Conservation (phyloP, 1,140 invertebrate species). For the Argopecten irradians region DNA sequence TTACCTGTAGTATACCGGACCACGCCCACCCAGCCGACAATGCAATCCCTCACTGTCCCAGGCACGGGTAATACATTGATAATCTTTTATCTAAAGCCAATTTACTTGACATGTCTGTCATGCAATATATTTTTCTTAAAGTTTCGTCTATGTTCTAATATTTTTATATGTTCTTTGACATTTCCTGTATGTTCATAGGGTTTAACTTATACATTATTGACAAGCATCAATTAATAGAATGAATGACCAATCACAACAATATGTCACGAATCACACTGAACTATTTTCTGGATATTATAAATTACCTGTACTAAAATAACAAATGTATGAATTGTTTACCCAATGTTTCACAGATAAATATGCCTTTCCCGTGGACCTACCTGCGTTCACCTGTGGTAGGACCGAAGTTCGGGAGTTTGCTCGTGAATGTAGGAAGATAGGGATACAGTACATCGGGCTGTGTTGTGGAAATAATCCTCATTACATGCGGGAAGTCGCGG, state of each 20-base stretch:
- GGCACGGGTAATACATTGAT: constrained; percentile 57
- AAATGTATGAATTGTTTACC: background rate
- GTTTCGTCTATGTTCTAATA: no score
- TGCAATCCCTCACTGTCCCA: constrained; percentile 56
- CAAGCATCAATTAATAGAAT: background rate
- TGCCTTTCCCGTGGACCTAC: constrained; percentile 58
- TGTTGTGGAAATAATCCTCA: constrained; percentile 70
- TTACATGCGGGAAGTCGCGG: constrained; percentile 64
- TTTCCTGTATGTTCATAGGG: no score
- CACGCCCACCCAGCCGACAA: constrained; percentile 42
- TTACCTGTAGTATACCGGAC: constrained; percentile 62
- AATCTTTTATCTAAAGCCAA: no score
- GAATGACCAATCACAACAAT: background rate
- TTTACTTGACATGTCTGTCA: no score
- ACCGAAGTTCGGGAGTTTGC: constrained; percentile 65
- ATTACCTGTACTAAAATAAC: background rate
- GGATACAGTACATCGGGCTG: constrained; percentile 71
- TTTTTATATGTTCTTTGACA: no score
- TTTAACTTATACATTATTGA: background rate
- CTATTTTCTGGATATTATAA: background rate
- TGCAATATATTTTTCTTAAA: no score
- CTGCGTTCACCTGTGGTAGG: constrained; percentile 51
- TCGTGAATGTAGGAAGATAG: constrained; percentile 63
- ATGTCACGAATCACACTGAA: background rate
- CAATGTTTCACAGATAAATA: constrained; percentile 56